phyloP scores from a whole-genome alignment of 2,888 invertebrate species.

The Tenodera sinensis region DNA sequence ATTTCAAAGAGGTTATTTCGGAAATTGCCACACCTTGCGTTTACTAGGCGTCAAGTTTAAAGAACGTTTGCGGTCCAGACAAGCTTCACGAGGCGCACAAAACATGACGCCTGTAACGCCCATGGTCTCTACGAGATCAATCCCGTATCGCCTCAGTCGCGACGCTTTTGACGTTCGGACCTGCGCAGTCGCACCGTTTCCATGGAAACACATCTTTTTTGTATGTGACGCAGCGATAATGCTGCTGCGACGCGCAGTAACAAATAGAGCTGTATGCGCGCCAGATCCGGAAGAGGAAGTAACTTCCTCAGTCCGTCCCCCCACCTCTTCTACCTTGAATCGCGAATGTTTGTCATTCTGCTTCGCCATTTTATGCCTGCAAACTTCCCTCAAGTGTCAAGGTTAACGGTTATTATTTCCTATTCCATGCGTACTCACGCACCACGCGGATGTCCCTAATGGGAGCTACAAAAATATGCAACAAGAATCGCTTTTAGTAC shows the following conservation, averaged over 20 bases:
- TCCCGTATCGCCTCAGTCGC: neutral
- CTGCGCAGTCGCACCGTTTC: neutral
- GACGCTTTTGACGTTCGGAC: neutral
- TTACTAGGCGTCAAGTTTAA: no score
- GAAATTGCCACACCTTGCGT: no score
- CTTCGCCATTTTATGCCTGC: neutral
- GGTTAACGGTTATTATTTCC: neutral
- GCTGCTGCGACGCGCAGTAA: neutral
- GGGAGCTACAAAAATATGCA: no score
- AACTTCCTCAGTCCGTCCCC: neutral
- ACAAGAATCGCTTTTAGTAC: no score
- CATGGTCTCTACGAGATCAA: neutral
- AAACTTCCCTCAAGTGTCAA: neutral
- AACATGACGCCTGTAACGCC: neutral
- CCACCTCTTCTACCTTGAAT: neutral
- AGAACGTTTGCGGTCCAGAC: no score
- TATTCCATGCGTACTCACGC: neutral
- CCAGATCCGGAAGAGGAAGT: neutral
- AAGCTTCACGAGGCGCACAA: neutral
- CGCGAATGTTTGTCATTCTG: neutral
- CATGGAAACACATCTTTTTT: neutral
- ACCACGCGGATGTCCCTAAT: no score
- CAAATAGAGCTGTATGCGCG: neutral
- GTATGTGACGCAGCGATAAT: neutral
- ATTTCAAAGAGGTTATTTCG: no score